phyloP scores from a whole-genome alignment of 2,797 vertebrate genomes.

The Eospalax fontanierii region DNA sequence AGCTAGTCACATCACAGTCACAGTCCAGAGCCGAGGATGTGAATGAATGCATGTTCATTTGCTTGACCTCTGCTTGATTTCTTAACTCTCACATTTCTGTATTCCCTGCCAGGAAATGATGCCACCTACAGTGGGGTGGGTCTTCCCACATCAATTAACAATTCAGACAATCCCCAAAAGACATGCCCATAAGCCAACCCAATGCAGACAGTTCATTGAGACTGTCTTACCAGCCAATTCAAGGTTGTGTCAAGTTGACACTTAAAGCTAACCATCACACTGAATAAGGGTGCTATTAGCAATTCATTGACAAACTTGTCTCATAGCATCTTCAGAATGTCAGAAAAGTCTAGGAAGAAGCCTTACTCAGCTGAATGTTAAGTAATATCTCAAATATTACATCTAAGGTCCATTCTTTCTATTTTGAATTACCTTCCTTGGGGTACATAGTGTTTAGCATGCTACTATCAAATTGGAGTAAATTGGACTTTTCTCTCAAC shows the following conservation, averaged over 20 bases:
- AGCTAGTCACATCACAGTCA: neutral
- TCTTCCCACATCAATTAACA: neutral
- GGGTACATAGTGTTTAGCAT: neutral
- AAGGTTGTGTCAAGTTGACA: conserved; percentile 2
- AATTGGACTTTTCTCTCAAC: conserved; percentile 24
- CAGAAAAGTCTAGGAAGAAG: conserved; percentile 30
- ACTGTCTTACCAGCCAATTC: neutral
- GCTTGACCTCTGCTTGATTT: neutral
- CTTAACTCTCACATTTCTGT: neutral
- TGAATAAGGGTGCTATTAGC: conserved; percentile 48
- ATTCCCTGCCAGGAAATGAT: neutral
- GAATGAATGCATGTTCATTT: neutral
- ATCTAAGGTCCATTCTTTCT: conserved; percentile 17
- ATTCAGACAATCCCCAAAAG: neutral
- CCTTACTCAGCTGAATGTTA: conserved; percentile 14
- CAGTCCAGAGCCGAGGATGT: neutral
- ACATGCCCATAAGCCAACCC: neutral
- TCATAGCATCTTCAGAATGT: conserved; percentile 33
- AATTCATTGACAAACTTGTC: conserved; percentile 53
- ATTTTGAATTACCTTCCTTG: conserved; percentile 58
- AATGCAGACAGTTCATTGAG: neutral
- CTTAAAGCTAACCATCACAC: neutral
- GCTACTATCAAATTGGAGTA: conserved; percentile 2
- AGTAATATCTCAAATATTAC: conserved; percentile 6
- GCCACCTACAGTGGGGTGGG: neutral